Evolutionary conservation across 2,797 vertebrate genomes (phyloP), one percentile per base, ranked within the genome.

Genomic region (Syndactyla subalaris): DNA sequence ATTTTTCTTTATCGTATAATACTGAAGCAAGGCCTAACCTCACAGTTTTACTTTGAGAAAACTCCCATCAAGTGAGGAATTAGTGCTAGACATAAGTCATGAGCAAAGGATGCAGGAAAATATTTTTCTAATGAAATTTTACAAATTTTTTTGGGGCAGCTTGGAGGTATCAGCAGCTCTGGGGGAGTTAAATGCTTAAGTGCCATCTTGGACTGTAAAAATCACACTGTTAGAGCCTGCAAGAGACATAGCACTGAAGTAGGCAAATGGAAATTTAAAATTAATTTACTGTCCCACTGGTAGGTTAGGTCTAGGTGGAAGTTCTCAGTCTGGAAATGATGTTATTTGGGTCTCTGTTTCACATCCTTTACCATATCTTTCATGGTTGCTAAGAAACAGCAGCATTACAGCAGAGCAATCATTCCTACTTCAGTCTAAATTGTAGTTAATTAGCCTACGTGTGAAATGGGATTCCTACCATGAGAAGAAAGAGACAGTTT

Each of bases 351-450:
- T 94, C 83, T 85, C 49, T 85, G 51, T 89, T 88, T 89, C 71
- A 87, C 80, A 83, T 92, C 83, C 74, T 90, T 91, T 68, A 38
- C 75, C 43, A 1, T 51, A 36, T 80, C 68, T 89, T 87, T 81
- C n/a, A 27, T 1, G 20, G 96, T 97, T 97, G 96, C 96, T 96
- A 96, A 94, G 96, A 55, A 89, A 96, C 96, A 82, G 83, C 85
- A 88, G 88, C 77, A 90, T 85, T 92, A 81, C 59, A 66, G 71
- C 66, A 85, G 48, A 94, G 89, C 81, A 95, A 95, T 96, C 92
- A 86, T 85, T 91, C 24, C 23, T 82, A 71, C 91, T 84, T 61
- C 89, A 30, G 54, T 74, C 61, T 54, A 66, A 95, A 93, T 92
- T 90, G 88, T 58, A 23, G 76, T 73, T 96, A 95, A 96, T 96